Evolutionary conservation across 1,140 invertebrate species (phyloP), one percentile per base, ranked within the genome.

Genomic region (Bombus affinis): DNA sequence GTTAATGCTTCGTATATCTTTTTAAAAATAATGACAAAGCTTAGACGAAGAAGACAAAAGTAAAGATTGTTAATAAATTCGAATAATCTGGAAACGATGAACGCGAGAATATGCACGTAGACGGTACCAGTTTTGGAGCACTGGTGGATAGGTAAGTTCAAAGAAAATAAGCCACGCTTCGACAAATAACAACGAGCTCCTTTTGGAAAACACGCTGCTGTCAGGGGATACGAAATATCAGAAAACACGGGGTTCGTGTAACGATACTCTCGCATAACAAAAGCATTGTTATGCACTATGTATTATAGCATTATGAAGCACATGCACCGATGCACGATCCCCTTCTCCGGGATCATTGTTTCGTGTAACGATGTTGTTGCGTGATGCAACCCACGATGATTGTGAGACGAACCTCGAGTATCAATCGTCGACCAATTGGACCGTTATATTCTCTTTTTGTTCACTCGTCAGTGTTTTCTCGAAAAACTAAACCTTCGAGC

Each of bases 301-400:
- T 53, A 53, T 22, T 53, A 53, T 53, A 53, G 47, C 47, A 53
- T 53, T 53, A 53, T 53, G 47, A 53, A 53, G 47, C 47, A 53
- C 47, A 53, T 57, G 68, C 44, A 44, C 15, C 65, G 42, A 80
- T 80, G 66, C 66, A 32, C 72, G 28, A 57, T 18, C 25, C 1
- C 3, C 37, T 25, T 39, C 35, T 13, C 12, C 32, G n/a, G 1
- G 1, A 12, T 32, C 9, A 70, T 39, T 80, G 66, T 80, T 70
- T 80, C 78, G 65, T 13, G 32, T 80, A 80, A 80, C 78, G 44
- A 80, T 70, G 78, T 57, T 57, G 35, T 66, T 80, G 44, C 44
- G 13, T 57, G 66, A 12, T 25, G 72, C n/a, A 74, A 25, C 66
- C 78, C 2, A n/a, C 65, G 42, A n/a, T n/a, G 65, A 80, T 39